Base-by-base conservation (phyloP, 2,113 vertebrate species). In the Tetrax tetrax region DNA sequence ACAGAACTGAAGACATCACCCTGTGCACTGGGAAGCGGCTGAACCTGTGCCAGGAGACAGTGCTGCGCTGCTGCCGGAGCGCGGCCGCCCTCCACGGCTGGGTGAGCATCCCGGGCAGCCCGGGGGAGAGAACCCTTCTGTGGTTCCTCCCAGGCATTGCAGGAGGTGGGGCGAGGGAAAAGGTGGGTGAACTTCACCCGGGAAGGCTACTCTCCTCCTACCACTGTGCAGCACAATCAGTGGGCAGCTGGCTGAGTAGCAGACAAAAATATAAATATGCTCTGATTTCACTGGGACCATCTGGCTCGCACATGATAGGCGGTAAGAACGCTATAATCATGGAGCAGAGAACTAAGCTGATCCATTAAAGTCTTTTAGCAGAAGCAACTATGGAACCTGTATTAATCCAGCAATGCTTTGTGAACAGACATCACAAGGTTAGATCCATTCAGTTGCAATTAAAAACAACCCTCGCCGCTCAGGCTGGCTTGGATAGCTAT, bases 341-440 rank as follows among this genome's bases (percentile, higher is more conserved):
- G 23, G 86, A 95, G 93, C 94, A 89, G 43, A 69, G 75, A 78
- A 83, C 86, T 86, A 91, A 93, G 70, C 84, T 31, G 95, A 93
- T 95, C 96, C 97, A 98, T 97, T 97, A 97, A 96, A 95, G 92
- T 96, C 94, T 98, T 97, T 97, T 75, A 98, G 95, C 56, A 82
- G 87, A 95, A 84, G 80, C 87, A 23, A 18, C 89, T 71, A 80
- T n/a, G 50, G 91, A 92, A 94, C 94, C 94, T 84, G 48, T 84
- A 89, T 82, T 93, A 94, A 96, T 91, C 96, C 83, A 27, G 80
- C 86, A 68, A 81, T 2, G 78, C 82, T 94, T 91, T 45, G 23
- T 86, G 96, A 83, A 45, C 77, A 89, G 91, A 86, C 94, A 88
- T 88, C 95, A 91, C 94, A 97, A 95, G 94, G 93, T 93, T 89